Evolutionary conservation across 2,113 vertebrate species (phyloP).

Genomic region (Pithys albifrons): DNA sequence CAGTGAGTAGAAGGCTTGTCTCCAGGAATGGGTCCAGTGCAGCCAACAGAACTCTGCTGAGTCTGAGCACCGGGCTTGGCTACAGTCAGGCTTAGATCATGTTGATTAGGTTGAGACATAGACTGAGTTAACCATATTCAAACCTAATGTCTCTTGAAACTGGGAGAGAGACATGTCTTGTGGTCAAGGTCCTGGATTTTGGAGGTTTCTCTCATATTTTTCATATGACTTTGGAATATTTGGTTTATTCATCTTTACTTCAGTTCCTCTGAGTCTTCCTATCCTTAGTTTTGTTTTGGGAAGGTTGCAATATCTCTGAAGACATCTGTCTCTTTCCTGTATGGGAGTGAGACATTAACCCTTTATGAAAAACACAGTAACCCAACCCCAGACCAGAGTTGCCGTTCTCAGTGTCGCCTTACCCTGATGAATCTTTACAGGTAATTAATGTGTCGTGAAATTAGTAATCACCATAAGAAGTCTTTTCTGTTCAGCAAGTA

Average conservation of each 20-base stretch:
- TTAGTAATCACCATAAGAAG: neutral
- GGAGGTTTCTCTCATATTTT: neutral
- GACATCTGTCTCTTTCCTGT: neutral
- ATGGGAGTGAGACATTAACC: neutral
- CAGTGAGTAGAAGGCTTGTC: fast-evolving
- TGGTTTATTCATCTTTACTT: neutral
- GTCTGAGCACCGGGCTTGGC: neutral
- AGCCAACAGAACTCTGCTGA: neutral
- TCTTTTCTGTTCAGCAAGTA: neutral
- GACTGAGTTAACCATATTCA: neutral
- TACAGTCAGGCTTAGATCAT: neutral
- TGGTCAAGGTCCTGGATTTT: neutral
- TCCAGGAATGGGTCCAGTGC: neutral
- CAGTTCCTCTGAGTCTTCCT: neutral
- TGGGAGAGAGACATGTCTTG: neutral
- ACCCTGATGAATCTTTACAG: neutral
- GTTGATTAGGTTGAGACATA: neutral
- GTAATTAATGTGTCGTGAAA: neutral
- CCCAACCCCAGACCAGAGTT: neutral
- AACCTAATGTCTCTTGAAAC: neutral
- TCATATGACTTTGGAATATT: neutral
- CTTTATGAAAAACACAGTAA: neutral
- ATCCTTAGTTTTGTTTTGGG: neutral
- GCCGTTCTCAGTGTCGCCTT: neutral
- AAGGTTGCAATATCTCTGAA: neutral